phyloP scores from a whole-genome alignment of 2,888 invertebrate species.

The Epirrita christyi region DNA sequence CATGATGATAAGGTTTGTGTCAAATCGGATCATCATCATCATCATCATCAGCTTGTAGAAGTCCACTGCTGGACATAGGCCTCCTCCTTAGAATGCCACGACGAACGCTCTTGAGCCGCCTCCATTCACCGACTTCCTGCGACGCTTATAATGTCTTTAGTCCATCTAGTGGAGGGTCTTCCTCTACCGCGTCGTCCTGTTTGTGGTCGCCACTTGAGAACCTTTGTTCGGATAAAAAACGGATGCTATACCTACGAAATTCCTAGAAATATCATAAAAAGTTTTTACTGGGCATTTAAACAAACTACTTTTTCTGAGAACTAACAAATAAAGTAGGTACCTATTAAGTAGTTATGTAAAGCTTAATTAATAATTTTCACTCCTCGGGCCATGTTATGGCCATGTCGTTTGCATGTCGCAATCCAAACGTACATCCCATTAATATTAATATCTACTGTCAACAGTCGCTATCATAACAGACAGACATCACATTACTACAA shows the following conservation, averaged over 20 bases:
- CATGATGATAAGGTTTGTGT: neutral
- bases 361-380: slow-evolving; percentile 17
- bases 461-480: slow-evolving; percentile 23
- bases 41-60: no score
- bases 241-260: no score
- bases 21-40: neutral
- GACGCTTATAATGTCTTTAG: no score
- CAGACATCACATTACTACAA: slow-evolving; percentile 26
- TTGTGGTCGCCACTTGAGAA: no score
- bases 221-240: no score
- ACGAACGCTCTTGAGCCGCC: no score
- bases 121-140: no score
- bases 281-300: neutral
- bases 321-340: neutral
- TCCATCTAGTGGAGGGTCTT: no score
- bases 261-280: neutral
- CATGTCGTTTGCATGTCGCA: slow-evolving; percentile 13
- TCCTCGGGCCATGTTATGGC: slow-evolving; percentile 11
- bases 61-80: no score
- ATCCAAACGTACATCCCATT: slow-evolving; percentile 21
- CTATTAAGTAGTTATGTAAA: slow-evolving; percentile 10
- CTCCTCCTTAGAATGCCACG: no score
- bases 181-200: no score
- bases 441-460: slow-evolving; percentile 28
- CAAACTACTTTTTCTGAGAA: neutral